phyloP scores from a whole-genome alignment of 53 echinoderm and acorn worm genomes.

The Mesocentrotus franciscanus region DNA sequence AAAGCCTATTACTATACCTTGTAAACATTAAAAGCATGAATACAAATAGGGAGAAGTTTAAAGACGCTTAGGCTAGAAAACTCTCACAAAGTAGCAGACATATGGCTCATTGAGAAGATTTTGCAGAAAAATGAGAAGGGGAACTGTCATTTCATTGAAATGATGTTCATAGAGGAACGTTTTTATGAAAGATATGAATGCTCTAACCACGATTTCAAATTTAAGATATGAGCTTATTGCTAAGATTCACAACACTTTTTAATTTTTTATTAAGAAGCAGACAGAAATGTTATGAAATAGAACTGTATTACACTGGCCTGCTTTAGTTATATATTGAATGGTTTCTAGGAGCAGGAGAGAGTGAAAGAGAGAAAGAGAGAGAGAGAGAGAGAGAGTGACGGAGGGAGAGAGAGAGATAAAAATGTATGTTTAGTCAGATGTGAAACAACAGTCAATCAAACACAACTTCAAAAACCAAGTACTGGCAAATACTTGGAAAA shows the following conservation, averaged over 20 bases:
- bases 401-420: conserved; percentile 8
- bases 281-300: neutral
- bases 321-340: neutral
- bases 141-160: neutral
- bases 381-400: neutral
- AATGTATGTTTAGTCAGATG: neutral
- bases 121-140: neutral
- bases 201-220: neutral
- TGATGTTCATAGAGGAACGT: neutral
- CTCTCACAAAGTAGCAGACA: conserved; percentile 17
- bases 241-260: neutral
- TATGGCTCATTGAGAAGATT: neutral
- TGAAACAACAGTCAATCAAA: neutral
- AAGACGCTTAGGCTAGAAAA: conserved; percentile 29
- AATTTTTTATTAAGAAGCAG: neutral
- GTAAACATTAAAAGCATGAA: conserved; percentile 19
- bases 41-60: neutral
- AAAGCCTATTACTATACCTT: conserved; percentile 40
- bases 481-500: too few relatives aligned
- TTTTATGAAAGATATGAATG: neutral
- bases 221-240: neutral
- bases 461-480: too few relatives aligned
- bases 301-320: neutral
- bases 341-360: neutral
- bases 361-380: neutral